Base-by-base conservation (phyloP, 37 sponge, comb jelly and placozoan genomes). In the Corticium candelabrum region DNA sequence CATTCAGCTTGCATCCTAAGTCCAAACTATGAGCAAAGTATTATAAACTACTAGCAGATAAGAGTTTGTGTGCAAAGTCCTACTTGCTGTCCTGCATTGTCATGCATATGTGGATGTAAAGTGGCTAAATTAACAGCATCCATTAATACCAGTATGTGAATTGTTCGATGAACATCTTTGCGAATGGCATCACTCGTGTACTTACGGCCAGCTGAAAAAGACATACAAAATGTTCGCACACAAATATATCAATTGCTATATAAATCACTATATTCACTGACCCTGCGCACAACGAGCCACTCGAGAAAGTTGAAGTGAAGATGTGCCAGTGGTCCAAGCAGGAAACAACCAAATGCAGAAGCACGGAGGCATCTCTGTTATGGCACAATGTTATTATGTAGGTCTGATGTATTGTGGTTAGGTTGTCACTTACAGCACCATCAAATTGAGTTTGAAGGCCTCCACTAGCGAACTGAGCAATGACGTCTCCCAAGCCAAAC, bases 71-170 rank as follows among this genome's bases (percentile, higher is more conserved):
- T n/a, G n/a, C n/a, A n/a, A n/a, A n/a, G n/a, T n/a, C n/a, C n/a
- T n/a, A n/a, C n/a, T n/a, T n/a, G n/a, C n/a, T n/a, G n/a, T n/a
- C n/a, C n/a, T n/a, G n/a, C n/a, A n/a, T n/a, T n/a, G n/a, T n/a
- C n/a, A n/a, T n/a, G n/a, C n/a, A n/a, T n/a, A n/a, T n/a, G n/a
- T n/a, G n/a, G n/a, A n/a, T n/a, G n/a, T n/a, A n/a, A n/a, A n/a
- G n/a, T n/a, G n/a, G n/a, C n/a, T n/a, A n/a, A n/a, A n/a, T n/a
- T n/a, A n/a, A n/a, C n/a, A n/a, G n/a, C n/a, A n/a, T n/a, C n/a
- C n/a, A n/a, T n/a, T n/a, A n/a, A n/a, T n/a, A n/a, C 88, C 88
- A 87, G 82, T 87, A 87, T 2, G 88, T 84, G 74, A 87, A 87
- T 71, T 87, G 88, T n/a, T 87, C 88, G 11, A 88, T 40, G 37